Percentiles rank a stretch among this genome's conserved stretches.
phyloP scores from a whole-genome alignment of 23 tunicate genomes.

The Styela clava region DNA sequence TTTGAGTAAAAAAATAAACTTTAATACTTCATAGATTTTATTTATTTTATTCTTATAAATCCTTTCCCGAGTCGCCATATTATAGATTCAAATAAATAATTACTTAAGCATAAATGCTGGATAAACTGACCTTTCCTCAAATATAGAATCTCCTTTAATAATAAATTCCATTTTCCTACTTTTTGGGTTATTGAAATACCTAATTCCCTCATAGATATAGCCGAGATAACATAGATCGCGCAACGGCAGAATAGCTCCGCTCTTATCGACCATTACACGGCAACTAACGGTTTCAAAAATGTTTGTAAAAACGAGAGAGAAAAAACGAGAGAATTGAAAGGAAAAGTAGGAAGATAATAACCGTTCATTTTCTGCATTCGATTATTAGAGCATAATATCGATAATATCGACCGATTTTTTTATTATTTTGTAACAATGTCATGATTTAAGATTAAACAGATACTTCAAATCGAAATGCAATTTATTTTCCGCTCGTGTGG shows the following conservation, averaged over 20 bases:
- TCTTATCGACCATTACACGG: background rate
- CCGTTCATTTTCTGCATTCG: background rate
- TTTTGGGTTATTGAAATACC: too few relatives aligned
- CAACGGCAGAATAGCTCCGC: background rate
- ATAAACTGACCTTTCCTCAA: too few relatives aligned
- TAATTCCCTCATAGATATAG: background rate
- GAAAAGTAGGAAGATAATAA: background rate
- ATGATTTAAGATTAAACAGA: background rate
- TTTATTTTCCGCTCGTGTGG: background rate
- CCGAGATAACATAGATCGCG: background rate
- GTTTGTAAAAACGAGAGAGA: background rate
- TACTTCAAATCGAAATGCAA: background rate
- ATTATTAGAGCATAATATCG: background rate
- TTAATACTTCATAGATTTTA: too few relatives aligned
- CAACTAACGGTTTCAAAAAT: background rate
- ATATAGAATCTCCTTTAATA: too few relatives aligned
- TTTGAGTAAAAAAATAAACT: too few relatives aligned
- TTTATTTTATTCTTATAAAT: too few relatives aligned
- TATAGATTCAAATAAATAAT: too few relatives aligned
- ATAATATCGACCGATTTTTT: background rate
- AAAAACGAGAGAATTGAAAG: background rate
- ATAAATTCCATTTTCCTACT: too few relatives aligned
- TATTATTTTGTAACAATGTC: background rate
- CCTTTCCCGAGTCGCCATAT: too few relatives aligned
- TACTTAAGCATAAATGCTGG: too few relatives aligned